Percentiles rank a stretch among this genome's conserved stretches.
Conservation (phyloP, 2,888 invertebrate genomes). For the Spodoptera picta region DNA sequence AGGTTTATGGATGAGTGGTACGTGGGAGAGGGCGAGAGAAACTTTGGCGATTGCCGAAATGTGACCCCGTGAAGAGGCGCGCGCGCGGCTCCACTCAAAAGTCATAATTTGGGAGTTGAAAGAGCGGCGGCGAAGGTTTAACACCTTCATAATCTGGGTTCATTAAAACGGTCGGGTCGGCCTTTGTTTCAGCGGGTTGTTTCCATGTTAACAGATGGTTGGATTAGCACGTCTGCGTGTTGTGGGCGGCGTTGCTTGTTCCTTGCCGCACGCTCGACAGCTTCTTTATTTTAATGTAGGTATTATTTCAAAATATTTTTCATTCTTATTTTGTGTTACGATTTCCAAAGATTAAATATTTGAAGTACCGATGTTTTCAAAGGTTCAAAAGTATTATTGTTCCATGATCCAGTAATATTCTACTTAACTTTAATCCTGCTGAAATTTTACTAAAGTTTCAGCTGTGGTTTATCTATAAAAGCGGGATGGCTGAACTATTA, state of each 20-base stretch:
- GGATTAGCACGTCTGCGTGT: slow-evolving; percentile 81
- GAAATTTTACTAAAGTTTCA: slow-evolving; percentile 16
- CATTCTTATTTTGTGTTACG: slow-evolving; percentile 3
- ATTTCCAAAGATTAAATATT: neutral
- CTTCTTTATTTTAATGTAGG: slow-evolving; percentile 47
- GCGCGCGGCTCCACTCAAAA: slow-evolving; percentile 77
- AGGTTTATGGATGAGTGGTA: slow-evolving; percentile 68
- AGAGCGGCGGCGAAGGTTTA: slow-evolving; percentile 84
- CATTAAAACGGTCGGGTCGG: slow-evolving; percentile 85
- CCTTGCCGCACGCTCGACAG: slow-evolving; percentile 58
- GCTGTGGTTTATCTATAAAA: slow-evolving; percentile 11
- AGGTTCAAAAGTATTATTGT: too few relatives aligned
- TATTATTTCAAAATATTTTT: slow-evolving; percentile 33
- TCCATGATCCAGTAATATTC: too few relatives aligned
- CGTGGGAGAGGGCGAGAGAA: slow-evolving; percentile 73
- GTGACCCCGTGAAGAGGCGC: slow-evolving; percentile 79
- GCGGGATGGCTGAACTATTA: slow-evolving; percentile 20
- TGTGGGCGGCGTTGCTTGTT: slow-evolving; percentile 69
- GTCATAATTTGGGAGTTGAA: slow-evolving; percentile 88
- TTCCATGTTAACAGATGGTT: slow-evolving; percentile 85
- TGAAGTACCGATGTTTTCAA: neutral
- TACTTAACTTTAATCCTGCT: neutral
- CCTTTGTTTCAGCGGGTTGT: slow-evolving; percentile 88
- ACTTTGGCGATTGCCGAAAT: slow-evolving; percentile 80
- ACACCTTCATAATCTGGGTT: slow-evolving; percentile 88